These are phyloP conservation scores for Drosophila mimetica DNA, from an alignment of 2,888 invertebrate species.

Conservation along the genomic window DNA sequence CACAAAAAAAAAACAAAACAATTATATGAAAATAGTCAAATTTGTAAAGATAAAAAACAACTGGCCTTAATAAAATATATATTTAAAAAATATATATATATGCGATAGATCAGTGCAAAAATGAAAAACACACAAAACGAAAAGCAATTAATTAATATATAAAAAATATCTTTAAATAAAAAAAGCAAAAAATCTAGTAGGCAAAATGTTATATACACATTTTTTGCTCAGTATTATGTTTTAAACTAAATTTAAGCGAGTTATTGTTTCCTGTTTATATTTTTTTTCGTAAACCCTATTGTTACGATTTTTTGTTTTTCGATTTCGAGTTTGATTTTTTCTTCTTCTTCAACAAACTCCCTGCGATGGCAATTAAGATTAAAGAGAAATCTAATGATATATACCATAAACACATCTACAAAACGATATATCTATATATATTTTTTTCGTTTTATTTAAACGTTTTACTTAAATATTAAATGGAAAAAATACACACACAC, in stretches of 20 bases:
- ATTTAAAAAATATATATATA: constrained; percentile 28
- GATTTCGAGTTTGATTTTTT: constrained; percentile 41
- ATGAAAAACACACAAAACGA: constrained; percentile 36
- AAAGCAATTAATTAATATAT: constrained; percentile 43
- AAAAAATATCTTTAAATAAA: constrained; percentile 18
- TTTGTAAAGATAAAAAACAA: constrained; percentile 51
- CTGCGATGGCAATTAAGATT: constrained; percentile 55
- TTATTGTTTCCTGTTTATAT: constrained; percentile 71
- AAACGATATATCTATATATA: constrained; percentile 38
- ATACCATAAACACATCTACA: constrained; percentile 17
- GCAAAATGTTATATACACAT: constrained; percentile 71
- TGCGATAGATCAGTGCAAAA: constrained; percentile 43
- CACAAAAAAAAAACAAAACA: constrained; percentile 52
- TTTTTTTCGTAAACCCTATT: constrained; percentile 37
- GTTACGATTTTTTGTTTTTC: constrained; percentile 29
- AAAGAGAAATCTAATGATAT: constrained; percentile 9
- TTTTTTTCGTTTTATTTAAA: constrained; percentile 43
- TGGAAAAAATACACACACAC: constrained; percentile 22
- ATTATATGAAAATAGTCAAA: constrained; percentile 66
- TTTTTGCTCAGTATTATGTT: constrained; percentile 84
- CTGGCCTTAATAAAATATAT: constrained; percentile 53
- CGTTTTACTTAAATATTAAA: constrained; percentile 38
- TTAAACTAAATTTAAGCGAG: constrained; percentile 82
- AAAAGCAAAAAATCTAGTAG: constrained; percentile 48
- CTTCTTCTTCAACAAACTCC: constrained; percentile 39